A percentile compares a stretch with the other conserved stretches of the same genome.
phyloP scores from a whole-genome alignment of 2,888 invertebrate species.

The Suillia variegata region DNA sequence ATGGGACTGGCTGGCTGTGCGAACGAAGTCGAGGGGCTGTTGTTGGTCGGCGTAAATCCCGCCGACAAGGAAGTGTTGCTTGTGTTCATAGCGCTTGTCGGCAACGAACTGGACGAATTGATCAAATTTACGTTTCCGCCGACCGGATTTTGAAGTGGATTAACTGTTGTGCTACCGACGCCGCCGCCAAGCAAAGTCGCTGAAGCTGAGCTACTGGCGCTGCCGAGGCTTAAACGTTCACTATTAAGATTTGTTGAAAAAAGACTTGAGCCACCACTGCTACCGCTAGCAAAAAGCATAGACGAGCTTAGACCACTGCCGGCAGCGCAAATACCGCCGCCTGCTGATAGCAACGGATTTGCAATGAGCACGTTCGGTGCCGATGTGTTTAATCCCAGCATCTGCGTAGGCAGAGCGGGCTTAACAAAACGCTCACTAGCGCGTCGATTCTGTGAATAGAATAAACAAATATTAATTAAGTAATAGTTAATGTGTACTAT shows the following conservation, averaged over 20 bases:
- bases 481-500: conserved; percentile 16
- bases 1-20: conserved; percentile 75
- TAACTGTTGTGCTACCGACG: conserved; percentile 16
- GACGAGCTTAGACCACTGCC: conserved; percentile 29
- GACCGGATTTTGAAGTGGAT: conserved; percentile 32
- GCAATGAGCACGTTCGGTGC: conserved; percentile 58
- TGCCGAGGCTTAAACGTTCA: conserved; percentile 46
- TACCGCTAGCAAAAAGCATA: conserved; percentile 25
- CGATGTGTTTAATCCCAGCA: conserved; percentile 63
- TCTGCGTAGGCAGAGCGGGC: conserved; percentile 76
- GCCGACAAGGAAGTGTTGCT: conserved; percentile 56
- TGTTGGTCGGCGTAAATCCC: conserved; percentile 55
- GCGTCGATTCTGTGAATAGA: conserved; percentile 66
- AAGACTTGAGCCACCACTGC: conserved; percentile 29
- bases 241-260: conserved; percentile 49
- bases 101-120: conserved; percentile 57
- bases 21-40: conserved; percentile 52
- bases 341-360: conserved; percentile 45
- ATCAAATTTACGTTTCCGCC: conserved; percentile 41
- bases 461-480: conserved; percentile 12
- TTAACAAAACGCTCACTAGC: conserved; percentile 84
- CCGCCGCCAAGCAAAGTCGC: conserved; percentile 22
- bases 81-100: conserved; percentile 44
- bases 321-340: conserved; percentile 27
- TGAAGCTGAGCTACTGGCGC: too few species aligned